Evolutionary conservation across 2,888 invertebrate species (phyloP), one percentile per base, ranked within the genome.

Genomic region (Helobdella robusta): DNA sequence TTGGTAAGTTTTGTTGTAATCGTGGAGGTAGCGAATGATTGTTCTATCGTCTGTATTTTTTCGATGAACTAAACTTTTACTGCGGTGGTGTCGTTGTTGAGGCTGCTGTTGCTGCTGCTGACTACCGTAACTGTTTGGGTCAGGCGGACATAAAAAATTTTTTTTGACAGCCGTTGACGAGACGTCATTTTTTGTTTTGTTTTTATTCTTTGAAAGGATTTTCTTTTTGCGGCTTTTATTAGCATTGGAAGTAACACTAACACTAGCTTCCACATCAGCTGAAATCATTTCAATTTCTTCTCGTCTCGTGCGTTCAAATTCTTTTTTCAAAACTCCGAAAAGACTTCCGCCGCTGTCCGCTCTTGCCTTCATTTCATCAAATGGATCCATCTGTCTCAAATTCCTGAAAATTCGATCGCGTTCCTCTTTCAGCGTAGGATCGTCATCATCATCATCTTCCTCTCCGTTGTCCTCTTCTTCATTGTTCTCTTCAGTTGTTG

Each of bases 321-420:
- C 68, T 8, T 67, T 65, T 30, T 67, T 59, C 28, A 70, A 40
- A n/a, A 70, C 40, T n/a, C 70, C 70, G 59, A 68, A 70, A 25
- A 66, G 52, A 35, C 66, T 68, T n/a, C 70, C 70, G 6, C 70
- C 70, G 61, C 69, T 69, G 36, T 35, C 56, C 11, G 70, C 70
- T 11, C 70, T 35, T 20, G 70, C 70, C 23, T 64, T 54, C 50
- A 59, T 67, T 54, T 70, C 68, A 28, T 68, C 68, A 56, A 68
- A 68, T 6, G 66, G 66, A 35, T 68, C 68, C 2, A 50, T 40
- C 18, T 28, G 34, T 6, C 48, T 32, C 8, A 62, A 20, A 28
- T 50, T 62, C 50, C 30, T n/a, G 50, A 62, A 40, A n/a, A n/a
- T n/a, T n/a, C n/a, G n/a, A 34, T 62, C 32, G 32, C 56, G 32